Evolutionary conservation across 2,113 vertebrate species (phyloP).

Genomic region (Brachyhypopomus occidentalis): DNA sequence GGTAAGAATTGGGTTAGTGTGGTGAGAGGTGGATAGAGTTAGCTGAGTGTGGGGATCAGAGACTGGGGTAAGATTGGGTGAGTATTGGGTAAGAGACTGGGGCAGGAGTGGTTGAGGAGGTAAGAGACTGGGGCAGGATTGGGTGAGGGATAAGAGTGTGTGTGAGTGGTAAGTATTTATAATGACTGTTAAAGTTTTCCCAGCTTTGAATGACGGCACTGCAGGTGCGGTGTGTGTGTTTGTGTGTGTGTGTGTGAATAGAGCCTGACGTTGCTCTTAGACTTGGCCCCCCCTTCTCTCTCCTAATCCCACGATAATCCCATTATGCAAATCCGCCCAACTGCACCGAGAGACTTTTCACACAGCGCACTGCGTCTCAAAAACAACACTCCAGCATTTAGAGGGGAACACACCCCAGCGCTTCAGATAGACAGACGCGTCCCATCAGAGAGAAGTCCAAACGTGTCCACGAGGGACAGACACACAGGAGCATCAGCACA

Average conservation of each 20-base stretch:
- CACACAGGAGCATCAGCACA: too few species aligned
- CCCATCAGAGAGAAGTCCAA: constrained; percentile 66
- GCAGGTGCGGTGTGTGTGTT: constrained; percentile 46
- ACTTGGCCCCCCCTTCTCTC: constrained; percentile 70
- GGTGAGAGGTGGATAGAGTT: too few species aligned
- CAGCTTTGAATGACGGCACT: constrained; percentile 24
- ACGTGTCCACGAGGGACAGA: constrained; percentile 59
- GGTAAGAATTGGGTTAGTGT: too few species aligned
- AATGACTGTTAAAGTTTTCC: constrained; percentile 11
- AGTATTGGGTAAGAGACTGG: too few species aligned
- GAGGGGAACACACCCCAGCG: constrained; percentile 73
- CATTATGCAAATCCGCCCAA: constrained; percentile 99
- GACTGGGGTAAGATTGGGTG: too few species aligned
- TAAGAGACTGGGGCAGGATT: background rate
- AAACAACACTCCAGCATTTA: constrained; percentile 82
- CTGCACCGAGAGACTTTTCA: constrained; percentile 73
- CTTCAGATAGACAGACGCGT: constrained; percentile 72
- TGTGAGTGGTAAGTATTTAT: background rate
- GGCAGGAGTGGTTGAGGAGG: too few species aligned
- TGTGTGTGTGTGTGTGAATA: constrained; percentile 28
- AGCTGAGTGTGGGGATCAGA: too few species aligned
- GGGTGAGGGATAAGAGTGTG: background rate
- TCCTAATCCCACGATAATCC: constrained; percentile 91
- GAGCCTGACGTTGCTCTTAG: constrained; percentile 29
- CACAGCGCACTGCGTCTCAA: constrained; percentile 64